Conservation (phyloP, 2,888 invertebrate genomes). For the Tetheella fluctuosa region DNA sequence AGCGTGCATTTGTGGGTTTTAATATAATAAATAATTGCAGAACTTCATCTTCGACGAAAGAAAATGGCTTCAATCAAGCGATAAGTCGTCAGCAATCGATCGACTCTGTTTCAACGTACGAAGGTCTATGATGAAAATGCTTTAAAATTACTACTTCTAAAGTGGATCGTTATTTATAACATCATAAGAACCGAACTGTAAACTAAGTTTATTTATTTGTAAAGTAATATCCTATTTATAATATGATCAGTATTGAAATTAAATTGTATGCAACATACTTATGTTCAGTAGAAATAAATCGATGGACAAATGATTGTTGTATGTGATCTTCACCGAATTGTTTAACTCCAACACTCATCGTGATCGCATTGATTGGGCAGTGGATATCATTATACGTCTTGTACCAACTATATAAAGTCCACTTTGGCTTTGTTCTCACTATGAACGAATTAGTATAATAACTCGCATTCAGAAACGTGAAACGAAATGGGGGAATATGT, state of each 20-base stretch:
- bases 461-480: too few relatives aligned
- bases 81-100: slow-evolving; percentile 48
- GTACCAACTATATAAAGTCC: too few relatives aligned
- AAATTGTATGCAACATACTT: not conserved
- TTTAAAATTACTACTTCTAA: not conserved
- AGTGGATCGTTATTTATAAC: not conserved
- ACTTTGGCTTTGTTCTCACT: too few relatives aligned
- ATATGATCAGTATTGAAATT: slow-evolving; percentile 7
- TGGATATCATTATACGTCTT: too few relatives aligned
- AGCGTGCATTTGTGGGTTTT: too few relatives aligned
- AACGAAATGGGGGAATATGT: too few relatives aligned
- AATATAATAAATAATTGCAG: slow-evolving; percentile 48
- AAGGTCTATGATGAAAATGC: slow-evolving; percentile 42
- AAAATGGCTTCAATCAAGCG: slow-evolving; percentile 59
- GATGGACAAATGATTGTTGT: not conserved
- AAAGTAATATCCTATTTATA: not conserved
- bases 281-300: not conserved
- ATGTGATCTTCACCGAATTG: too few relatives aligned
- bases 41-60: slow-evolving; percentile 65
- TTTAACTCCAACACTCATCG: too few relatives aligned
- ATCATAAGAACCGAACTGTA: not conserved
- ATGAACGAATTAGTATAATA: too few relatives aligned
- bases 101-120: slow-evolving; percentile 51
- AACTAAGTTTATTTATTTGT: not conserved
- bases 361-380: too few relatives aligned